Evolutionary conservation across 2,113 vertebrate species (phyloP).

Genomic region (Opisthocomus hoazin): DNA sequence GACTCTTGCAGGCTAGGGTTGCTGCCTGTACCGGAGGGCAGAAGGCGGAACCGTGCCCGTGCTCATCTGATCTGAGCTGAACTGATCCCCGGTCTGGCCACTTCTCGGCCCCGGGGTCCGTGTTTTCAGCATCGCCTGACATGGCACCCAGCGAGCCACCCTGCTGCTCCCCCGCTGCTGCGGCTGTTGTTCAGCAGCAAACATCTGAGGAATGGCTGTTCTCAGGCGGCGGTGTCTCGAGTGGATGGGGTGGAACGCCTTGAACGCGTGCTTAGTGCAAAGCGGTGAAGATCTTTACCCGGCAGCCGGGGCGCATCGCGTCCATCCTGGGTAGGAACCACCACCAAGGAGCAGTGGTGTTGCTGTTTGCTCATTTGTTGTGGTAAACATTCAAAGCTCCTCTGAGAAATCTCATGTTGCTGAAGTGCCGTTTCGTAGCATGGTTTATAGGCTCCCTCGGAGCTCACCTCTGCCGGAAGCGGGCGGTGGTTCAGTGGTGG

Average conservation of each 20-base stretch:
- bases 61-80: fast-evolving
- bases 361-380: constrained; percentile 4
- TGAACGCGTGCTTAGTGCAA: not conserved
- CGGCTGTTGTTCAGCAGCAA: not conserved
- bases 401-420: not conserved
- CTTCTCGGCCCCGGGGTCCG: not conserved
- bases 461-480: not conserved
- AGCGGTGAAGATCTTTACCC: not conserved
- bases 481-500: not conserved
- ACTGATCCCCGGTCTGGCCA: not conserved
- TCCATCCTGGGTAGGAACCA: not conserved
- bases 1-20: not conserved
- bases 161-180: not conserved
- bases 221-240: fast-evolving
- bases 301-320: not conserved
- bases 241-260: not conserved
- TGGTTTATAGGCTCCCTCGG: not conserved
- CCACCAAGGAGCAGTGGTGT: not conserved
- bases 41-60: not conserved
- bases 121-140: not conserved
- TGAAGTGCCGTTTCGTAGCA: not conserved
- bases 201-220: not conserved
- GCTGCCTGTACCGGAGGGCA: fast-evolving
- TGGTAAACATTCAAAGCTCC: not conserved
- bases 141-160: not conserved